phyloP scores from a whole-genome alignment of 2,113 vertebrate genomes.

The Oncorhynchus clarkii region DNA sequence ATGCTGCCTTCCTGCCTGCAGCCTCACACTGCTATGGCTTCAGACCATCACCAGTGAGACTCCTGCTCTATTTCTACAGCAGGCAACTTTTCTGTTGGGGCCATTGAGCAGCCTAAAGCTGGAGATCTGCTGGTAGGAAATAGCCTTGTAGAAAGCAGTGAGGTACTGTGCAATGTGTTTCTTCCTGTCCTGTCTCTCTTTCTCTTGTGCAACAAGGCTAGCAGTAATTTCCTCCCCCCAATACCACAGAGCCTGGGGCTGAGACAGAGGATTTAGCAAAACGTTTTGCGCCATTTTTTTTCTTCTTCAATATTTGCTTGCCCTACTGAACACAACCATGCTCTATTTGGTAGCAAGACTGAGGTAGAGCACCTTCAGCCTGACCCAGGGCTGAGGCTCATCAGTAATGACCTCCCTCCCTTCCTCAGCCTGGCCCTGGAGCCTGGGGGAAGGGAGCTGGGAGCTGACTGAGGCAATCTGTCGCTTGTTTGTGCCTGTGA shows the following conservation, averaged over 20 bases:
- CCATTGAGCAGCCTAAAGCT: background rate
- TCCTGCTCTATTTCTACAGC: background rate
- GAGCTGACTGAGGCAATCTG: slow-evolving; percentile 52
- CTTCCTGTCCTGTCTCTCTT: too few species aligned
- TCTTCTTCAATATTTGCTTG: too few species aligned
- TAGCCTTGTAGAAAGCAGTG: background rate
- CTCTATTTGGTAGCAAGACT: background rate
- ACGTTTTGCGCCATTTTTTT: too few species aligned
- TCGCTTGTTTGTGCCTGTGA: slow-evolving; percentile 60
- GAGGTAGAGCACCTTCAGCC: too few species aligned
- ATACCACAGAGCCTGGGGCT: too few species aligned
- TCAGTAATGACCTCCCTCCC: slow-evolving; percentile 53
- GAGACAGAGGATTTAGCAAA: too few species aligned
- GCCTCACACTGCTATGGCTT: background rate
- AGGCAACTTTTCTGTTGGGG: background rate
- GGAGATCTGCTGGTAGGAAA: slow-evolving; percentile 35
- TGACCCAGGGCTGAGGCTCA: slow-evolving; percentile 1
- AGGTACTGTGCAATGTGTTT: background rate
- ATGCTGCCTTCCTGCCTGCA: background rate
- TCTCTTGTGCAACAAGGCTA: too few species aligned
- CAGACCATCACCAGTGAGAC: background rate
- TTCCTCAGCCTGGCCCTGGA: slow-evolving; percentile 52
- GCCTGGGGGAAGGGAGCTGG: too few species aligned
- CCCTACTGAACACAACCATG: background rate
- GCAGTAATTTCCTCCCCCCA: background rate